Evolutionary conservation across 2,888 invertebrate genomes (phyloP), one percentile per base, ranked within the genome.

Genomic region (Drosophila trichaetosa): DNA sequence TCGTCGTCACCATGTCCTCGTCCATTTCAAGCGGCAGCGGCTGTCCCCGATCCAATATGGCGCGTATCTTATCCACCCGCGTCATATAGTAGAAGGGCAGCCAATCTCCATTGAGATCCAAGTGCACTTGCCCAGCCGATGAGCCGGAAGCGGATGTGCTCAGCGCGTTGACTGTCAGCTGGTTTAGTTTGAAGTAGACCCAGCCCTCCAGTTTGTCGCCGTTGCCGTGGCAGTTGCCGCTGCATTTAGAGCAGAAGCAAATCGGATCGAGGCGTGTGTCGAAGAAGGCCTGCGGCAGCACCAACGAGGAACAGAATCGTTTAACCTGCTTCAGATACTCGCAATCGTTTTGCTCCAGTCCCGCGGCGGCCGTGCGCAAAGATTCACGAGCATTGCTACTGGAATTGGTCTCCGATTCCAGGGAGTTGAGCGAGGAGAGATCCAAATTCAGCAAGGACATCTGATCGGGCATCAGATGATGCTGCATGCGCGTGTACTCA

Each of bases 161-260:
- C 13, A 31, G 53, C 16, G 87, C 87, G 70, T 93, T 93, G 0
- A 92, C 93, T 0, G 92, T 90, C 65, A 92, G 92, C 66, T 93
- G 93, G 71, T 93, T 93, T 27, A 93, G 74, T 78, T 92, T 92
- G 42, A 93, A 93, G 67, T 93, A 93, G 3, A 93, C 93, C 93
- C 93, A 93, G 36, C 93, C 92, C 59, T 91, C 91, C 21, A 93
- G 73, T n/a, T 91, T 92, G 48, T 92, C 92, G 11, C 90, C 90
- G 27, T 83, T 89, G 21, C 83, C 73, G 2, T 90, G 91, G 70
- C 63, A 73, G 11, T 72, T 79, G 18, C 87, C 82, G 38, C 89
- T 89, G 60, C 93, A 93, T 33, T 91, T 89, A 0, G 83, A 53
- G 67, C 93, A 93, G 77, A 92, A 93, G 62, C 93, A 93, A 4